These are phyloP conservation scores for Oryzias dopingdopingensis DNA, from an alignment of 2,797 vertebrate genomes.

Conservation along the genomic window DNA sequence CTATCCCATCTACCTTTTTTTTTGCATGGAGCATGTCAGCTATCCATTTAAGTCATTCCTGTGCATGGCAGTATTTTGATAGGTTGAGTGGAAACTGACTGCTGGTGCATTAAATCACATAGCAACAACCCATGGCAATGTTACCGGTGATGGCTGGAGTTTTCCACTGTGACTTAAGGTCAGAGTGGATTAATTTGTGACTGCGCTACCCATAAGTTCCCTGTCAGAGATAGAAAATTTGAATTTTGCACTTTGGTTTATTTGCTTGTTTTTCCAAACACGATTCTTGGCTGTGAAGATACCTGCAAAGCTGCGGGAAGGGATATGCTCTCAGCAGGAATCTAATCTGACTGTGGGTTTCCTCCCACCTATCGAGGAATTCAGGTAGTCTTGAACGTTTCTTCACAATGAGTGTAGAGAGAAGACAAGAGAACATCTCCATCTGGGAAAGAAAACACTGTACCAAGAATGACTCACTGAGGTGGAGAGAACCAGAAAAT, in stretches of 20 bases:
- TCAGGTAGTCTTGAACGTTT: constrained; percentile 43
- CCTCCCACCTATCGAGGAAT: constrained; percentile 29
- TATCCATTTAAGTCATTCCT: constrained; percentile 35
- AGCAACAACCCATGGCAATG: constrained; percentile 35
- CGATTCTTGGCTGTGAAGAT: constrained; percentile 6
- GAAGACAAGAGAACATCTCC: constrained; percentile 32
- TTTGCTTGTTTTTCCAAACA: constrained; percentile 7
- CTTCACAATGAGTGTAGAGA: constrained; percentile 3
- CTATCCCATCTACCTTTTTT: constrained; percentile 6
- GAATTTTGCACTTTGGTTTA: not conserved
- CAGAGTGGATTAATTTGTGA: constrained; percentile 18
- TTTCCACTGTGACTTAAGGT: constrained; percentile 21
- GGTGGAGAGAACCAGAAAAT: constrained; percentile 2
- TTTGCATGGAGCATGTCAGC: constrained; percentile 30
- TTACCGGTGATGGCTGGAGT: constrained; percentile 20
- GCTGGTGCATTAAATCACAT: constrained; percentile 39
- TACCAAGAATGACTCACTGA: constrained; percentile 41
- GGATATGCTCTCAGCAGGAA: constrained; percentile 34
- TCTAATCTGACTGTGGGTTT: constrained; percentile 38
- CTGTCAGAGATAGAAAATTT: constrained; percentile 15
- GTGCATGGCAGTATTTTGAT: constrained; percentile 30
- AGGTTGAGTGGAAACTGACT: constrained; percentile 27
- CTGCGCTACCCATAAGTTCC: not conserved
- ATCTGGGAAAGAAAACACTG: constrained; percentile 56
- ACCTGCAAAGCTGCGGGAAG: constrained; percentile 24